Evolutionary conservation across 2,113 vertebrate species (phyloP).

Genomic region (Cromileptes altivelis): DNA sequence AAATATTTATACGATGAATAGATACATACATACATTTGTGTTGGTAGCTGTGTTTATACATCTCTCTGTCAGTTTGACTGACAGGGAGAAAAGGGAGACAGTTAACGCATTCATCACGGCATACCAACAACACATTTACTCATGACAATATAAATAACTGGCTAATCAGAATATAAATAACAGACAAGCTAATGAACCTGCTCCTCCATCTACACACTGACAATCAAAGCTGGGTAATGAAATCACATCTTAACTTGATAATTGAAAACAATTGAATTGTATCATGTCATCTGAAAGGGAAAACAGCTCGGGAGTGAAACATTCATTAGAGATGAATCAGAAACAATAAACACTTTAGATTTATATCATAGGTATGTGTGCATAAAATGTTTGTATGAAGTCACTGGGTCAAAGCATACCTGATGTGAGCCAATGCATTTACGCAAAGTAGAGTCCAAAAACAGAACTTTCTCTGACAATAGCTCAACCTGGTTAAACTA

Average conservation of each 20-base stretch:
- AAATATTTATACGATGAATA: neutral
- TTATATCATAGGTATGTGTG: neutral
- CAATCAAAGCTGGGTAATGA: slow-evolving; percentile 59
- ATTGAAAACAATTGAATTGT: slow-evolving; percentile 66
- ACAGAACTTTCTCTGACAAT: neutral
- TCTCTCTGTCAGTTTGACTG: slow-evolving; percentile 7
- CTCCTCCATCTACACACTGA: slow-evolving; percentile 37
- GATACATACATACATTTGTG: neutral
- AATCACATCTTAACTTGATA: slow-evolving; percentile 60
- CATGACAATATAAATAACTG: slow-evolving; percentile 52
- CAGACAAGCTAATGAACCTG: slow-evolving; percentile 50
- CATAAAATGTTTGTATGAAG: neutral
- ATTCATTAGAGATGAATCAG: neutral
- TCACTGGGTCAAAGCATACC: neutral
- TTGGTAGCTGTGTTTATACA: neutral
- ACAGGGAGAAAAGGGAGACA: neutral
- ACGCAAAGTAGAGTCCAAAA: neutral
- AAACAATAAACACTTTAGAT: neutral
- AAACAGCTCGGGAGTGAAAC: neutral
- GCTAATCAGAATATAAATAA: slow-evolving; percentile 51
- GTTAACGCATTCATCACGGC: slow-evolving; percentile 14
- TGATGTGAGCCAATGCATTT: neutral
- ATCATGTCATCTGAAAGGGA: slow-evolving; percentile 18
- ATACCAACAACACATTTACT: slow-evolving; percentile 20
- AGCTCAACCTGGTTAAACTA: neutral